A percentile compares a stretch with the other conserved stretches of the same genome.
Conservation (phyloP, 2,113 vertebrate species). For the Silurus meridionalis region DNA sequence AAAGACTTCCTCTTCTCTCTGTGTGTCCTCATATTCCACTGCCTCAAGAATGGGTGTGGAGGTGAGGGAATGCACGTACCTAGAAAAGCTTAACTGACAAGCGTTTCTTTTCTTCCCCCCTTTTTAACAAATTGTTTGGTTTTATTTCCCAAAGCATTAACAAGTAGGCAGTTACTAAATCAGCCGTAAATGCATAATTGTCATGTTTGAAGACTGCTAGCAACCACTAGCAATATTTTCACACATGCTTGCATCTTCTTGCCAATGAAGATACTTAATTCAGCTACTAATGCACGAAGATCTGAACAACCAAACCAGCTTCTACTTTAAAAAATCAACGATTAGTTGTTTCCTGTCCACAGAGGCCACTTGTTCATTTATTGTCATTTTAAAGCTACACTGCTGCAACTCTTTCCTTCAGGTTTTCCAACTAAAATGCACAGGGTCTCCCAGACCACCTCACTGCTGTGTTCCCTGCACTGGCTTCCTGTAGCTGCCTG, state of each 20-base stretch:
- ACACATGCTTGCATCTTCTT: not conserved
- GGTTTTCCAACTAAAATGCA: not conserved
- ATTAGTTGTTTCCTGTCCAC: not conserved
- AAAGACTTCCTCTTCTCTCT: slow-evolving; percentile 74
- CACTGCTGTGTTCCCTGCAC: not conserved
- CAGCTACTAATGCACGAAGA: not conserved
- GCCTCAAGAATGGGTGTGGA: slow-evolving; percentile 49
- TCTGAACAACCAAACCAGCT: not conserved
- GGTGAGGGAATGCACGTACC: not conserved
- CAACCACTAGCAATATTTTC: not conserved
- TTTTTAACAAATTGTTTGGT: not conserved
- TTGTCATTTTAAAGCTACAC: not conserved
- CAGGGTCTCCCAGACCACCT: not conserved
- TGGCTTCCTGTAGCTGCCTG: not conserved
- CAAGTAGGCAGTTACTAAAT: not conserved
- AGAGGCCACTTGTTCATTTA: not conserved
- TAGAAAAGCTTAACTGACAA: not conserved
- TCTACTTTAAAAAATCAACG: not conserved
- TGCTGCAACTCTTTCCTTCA: not conserved
- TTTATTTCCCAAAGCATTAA: not conserved
- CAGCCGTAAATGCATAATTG: not conserved
- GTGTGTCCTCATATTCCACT: slow-evolving; percentile 63
- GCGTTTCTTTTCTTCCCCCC: not conserved
- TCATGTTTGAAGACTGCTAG: not conserved
- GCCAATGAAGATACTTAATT: not conserved